Evolutionary conservation across 1,140 invertebrate species (phyloP), one percentile per base, ranked within the genome.

Genomic region (Galleria mellonella): DNA sequence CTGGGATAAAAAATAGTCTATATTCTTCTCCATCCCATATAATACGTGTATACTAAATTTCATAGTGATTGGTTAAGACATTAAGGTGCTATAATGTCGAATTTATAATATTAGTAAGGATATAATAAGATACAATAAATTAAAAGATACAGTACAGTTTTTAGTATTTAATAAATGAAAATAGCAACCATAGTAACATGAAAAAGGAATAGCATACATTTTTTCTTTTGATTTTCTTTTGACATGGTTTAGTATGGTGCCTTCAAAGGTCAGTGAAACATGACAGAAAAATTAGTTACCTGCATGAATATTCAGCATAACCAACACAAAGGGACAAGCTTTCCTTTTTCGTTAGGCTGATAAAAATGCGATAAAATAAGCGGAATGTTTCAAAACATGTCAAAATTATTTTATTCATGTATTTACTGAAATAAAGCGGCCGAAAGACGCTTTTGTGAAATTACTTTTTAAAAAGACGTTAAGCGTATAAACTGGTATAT

Each of bases 351-450:
- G 35, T 23, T 32, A n/a, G 9, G 9, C 29, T 40, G 31, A 41
- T 47, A 38, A 31, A 38, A 30, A 14, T 30, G 29, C 29, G 17
- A 17, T 32, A 27, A 41, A 43, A 47, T 52, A 47, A 28, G 43
- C 44, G 28, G 32, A 43, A 41, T 43, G 32, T 49, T 37, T n/a
- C 35, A 49, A 48, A 49, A 49, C 32, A 31, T 49, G 17, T 27
- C 37, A 30, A 28, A 40, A 44, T 40, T 40, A 47, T 48, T 37
- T 39, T 35, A 40, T 31, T 23, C 17, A 23, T 23, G 17, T 23
- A 23, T 23, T 47, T 47, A 47, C 47, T 53, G 43, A 15, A 13
- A 27, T 38, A 30, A 23, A 13, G 28, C 29, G 8, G 13, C 28
- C 32, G 7, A 17, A 2, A 17, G 17, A 33, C 14, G 37, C 38